Conservation (phyloP, 2,797 vertebrate genomes). For the Scyliorhinus canicula region DNA sequence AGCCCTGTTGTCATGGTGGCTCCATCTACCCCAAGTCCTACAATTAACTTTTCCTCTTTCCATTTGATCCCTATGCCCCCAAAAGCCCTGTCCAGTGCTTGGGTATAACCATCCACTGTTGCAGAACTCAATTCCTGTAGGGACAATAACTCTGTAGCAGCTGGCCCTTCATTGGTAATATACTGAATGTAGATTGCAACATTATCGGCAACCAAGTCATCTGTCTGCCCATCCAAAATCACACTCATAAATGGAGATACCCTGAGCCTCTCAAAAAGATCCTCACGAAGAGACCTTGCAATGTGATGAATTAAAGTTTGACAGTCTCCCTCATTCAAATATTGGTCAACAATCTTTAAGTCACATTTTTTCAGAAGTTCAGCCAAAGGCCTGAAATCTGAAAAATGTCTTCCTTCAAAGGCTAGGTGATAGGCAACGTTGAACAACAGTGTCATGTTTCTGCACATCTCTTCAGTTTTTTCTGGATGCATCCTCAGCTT, state of each 20-base stretch:
- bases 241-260: conserved; percentile 85
- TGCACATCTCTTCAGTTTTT: conserved; percentile 96
- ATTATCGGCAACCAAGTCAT: conserved; percentile 78
- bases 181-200: conserved; percentile 90
- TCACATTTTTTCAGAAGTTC: conserved; percentile 90
- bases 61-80: conserved; percentile 73
- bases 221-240: conserved; percentile 85
- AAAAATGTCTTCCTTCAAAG: conserved; percentile 81
- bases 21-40: conserved; percentile 81
- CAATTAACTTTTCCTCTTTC: conserved; percentile 77
- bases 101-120: conserved; percentile 82
- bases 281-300: conserved; percentile 76
- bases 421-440: conserved; percentile 90
- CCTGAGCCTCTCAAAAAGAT: conserved; percentile 84
- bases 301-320: conserved; percentile 91
- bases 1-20: conserved; percentile 76
- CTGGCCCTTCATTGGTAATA: conserved; percentile 75
- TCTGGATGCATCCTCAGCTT: conserved; percentile 95
- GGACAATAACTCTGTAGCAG: conserved; percentile 84
- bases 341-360: conserved; percentile 93
- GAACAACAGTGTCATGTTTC: conserved; percentile 87
- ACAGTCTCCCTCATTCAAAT: conserved; percentile 93
- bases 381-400: conserved; percentile 81
- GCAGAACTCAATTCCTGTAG: conserved; percentile 78
- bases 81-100: conserved; percentile 83